A percentile compares a stretch with the other conserved stretches of the same genome.
Conservation (phyloP, 2,888 invertebrate species). For the Eretmocerus hayati region DNA sequence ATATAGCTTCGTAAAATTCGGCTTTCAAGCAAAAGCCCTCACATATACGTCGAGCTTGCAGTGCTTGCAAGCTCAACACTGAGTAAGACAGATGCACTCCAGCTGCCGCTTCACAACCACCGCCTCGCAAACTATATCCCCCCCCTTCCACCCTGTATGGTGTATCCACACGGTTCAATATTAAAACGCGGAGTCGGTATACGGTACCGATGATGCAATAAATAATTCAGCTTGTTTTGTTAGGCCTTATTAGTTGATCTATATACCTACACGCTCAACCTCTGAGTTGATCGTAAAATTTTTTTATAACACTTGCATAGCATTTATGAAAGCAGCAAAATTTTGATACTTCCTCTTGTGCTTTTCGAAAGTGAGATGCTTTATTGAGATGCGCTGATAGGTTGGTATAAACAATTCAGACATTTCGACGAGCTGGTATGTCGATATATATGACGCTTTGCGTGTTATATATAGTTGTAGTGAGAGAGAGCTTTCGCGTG, state of each 20-base stretch:
- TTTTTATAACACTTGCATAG: no score
- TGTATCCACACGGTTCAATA: constrained; percentile 18
- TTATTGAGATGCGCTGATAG: constrained; percentile 39
- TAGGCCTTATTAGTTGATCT: constrained; percentile 39
- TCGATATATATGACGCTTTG: no score
- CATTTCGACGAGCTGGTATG: constrained; percentile 24
- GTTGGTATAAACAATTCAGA: constrained; percentile 36
- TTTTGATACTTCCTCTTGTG: no score
- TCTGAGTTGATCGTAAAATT: no score
- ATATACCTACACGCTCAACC: constrained; percentile 2
- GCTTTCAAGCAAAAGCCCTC: constrained; percentile 9
- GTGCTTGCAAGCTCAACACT: no score
- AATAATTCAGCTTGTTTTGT: constrained; percentile 43
- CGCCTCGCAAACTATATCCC: no score
- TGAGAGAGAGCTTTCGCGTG: constrained; percentile 27
- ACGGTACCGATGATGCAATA: constrained; percentile 34
- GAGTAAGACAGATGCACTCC: neutral
- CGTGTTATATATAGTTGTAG: no score
- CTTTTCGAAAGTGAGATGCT: no score
- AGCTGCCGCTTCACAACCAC: neutral
- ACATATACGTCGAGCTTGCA: no score
- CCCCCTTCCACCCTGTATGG: no score
- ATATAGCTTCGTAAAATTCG: constrained; percentile 22
- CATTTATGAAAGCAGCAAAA: no score
- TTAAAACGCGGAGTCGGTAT: constrained; percentile 27